These are phyloP conservation scores for Acanthosepion pharaonis DNA, from an alignment of 2,888 invertebrate genomes.

Conservation along the genomic window DNA sequence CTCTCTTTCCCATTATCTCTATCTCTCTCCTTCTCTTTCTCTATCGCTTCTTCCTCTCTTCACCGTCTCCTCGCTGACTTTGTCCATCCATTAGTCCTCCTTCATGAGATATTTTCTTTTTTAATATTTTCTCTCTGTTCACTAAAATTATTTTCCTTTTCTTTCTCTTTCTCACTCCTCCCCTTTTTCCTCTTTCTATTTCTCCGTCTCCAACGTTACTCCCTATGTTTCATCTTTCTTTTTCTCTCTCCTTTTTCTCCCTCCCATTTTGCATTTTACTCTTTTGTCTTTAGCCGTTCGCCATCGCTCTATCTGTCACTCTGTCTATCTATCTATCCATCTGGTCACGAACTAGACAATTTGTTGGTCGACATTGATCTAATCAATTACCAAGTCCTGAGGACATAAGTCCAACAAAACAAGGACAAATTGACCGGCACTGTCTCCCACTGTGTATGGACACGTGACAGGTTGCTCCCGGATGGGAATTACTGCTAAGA, in stretches of 20 bases:
- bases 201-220: no score
- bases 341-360: not conserved
- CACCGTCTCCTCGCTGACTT: no score
- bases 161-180: no score
- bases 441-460: conserved; percentile 7
- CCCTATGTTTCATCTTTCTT: no score
- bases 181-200: no score
- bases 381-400: not conserved
- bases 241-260: no score
- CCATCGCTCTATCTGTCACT: not conserved
- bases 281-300: not conserved
- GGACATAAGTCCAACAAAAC: conserved; percentile 2
- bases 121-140: not conserved
- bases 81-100: no score
- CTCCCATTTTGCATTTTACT: no score
- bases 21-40: not conserved
- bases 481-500: not conserved
- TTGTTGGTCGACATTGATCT: conserved; percentile 33
- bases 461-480: conserved; percentile 12
- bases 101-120: not conserved
- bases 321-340: not conserved
- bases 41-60: not conserved
- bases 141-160: no score
- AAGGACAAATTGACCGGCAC: conserved; percentile 18
- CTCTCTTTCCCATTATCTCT: not conserved